Percentiles rank a stretch among this genome's conserved stretches.
These are phyloP conservation scores for Hydropsyche tenuis DNA, from an alignment of 1,140 invertebrate genomes.

Conservation along the genomic window DNA sequence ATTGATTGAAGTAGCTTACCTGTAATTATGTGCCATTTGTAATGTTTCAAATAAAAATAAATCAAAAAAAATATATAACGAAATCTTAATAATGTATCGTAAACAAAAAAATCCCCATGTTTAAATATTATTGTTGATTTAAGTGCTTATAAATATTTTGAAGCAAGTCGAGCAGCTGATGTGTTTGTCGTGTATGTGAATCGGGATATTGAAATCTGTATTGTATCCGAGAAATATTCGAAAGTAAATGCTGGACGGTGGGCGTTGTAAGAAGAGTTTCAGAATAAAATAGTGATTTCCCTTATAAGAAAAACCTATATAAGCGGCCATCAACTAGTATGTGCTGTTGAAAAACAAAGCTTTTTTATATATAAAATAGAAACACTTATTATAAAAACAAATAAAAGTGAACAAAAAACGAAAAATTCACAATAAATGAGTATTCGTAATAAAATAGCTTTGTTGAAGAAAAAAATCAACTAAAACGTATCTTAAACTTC, in stretches of 20 bases:
- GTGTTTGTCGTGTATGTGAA: too few species aligned
- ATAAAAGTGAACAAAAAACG: background rate
- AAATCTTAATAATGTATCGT: too few species aligned
- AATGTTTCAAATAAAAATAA: too few species aligned
- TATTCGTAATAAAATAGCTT: slow-evolving; percentile 5
- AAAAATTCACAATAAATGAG: background rate
- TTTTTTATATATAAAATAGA: background rate
- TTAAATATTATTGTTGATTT: too few species aligned
- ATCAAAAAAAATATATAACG: too few species aligned
- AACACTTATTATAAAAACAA: background rate
- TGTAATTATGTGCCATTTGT: too few species aligned
- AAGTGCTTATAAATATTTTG: too few species aligned
- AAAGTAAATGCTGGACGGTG: background rate
- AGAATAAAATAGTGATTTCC: background rate
- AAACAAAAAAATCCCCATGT: too few species aligned
- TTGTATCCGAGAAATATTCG: too few species aligned
- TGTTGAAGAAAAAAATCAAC: background rate
- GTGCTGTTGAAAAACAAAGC: slow-evolving; percentile 27
- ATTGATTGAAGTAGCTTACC: too few species aligned
- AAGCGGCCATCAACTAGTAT: slow-evolving; percentile 22
- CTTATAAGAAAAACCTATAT: background rate
- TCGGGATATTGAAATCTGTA: too few species aligned
- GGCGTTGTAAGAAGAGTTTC: slow-evolving; percentile 8
- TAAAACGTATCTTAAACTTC: background rate
- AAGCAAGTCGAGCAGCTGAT: too few species aligned